Conservation (phyloP, 2,888 invertebrate genomes). For the Lissonota sp. region DNA sequence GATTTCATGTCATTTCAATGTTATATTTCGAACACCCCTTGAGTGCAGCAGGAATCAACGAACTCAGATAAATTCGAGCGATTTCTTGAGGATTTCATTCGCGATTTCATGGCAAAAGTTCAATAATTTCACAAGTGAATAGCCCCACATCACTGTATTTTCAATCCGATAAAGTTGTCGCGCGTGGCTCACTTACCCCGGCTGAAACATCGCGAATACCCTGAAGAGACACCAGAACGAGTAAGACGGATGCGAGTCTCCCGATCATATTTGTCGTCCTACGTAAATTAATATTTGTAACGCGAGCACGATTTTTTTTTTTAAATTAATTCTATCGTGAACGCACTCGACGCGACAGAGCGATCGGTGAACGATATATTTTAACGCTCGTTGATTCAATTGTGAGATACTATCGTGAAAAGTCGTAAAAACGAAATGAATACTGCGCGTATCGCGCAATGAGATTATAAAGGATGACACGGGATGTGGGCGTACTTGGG, state of each 20-base stretch:
- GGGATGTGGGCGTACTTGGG: constrained; percentile 79
- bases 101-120: too few relatives aligned
- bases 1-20: too few relatives aligned
- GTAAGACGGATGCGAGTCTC: constrained; percentile 34
- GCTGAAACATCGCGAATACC: constrained; percentile 66
- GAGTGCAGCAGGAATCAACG: too few relatives aligned
- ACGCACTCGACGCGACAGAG: constrained; percentile 7
- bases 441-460: constrained; percentile 50
- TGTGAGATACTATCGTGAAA: constrained; percentile 52
- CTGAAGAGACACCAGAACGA: constrained; percentile 65
- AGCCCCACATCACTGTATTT: constrained; percentile 9
- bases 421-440: constrained; percentile 60
- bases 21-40: too few relatives aligned
- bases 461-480: constrained; percentile 76
- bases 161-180: not conserved
- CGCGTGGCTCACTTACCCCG: constrained; percentile 68
- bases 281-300: not conserved
- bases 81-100: too few relatives aligned
- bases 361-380: constrained; percentile 9
- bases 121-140: too few relatives aligned
- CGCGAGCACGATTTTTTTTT: too few relatives aligned
- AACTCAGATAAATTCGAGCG: too few relatives aligned
- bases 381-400: constrained; percentile 12
- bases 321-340: not conserved
- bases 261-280: constrained; percentile 45